Evolutionary conservation across 2,797 vertebrate species (phyloP).

Genomic region (Sebastes itinus): DNA sequence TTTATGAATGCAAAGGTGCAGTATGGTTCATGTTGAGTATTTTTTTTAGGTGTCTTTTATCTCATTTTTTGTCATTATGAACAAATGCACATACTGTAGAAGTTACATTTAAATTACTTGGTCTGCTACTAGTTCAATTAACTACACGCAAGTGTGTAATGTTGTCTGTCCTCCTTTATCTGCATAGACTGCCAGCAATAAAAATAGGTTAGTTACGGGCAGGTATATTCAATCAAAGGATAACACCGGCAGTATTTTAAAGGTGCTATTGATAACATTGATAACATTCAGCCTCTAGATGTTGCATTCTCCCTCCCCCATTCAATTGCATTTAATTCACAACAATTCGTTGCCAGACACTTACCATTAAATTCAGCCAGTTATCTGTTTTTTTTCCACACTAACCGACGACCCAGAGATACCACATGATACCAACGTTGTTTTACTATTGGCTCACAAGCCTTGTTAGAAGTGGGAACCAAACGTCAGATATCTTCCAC

Average conservation of each 20-base stretch:
- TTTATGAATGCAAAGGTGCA: not conserved
- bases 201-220: not conserved
- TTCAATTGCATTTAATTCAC: too few relatives aligned
- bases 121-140: not conserved
- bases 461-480: too few relatives aligned
- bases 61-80: not conserved
- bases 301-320: too few relatives aligned
- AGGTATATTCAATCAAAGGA: not conserved
- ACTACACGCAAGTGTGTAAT: not conserved
- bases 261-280: not conserved
- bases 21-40: not conserved
- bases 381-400: too few relatives aligned
- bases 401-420: too few relatives aligned
- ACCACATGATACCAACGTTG: too few relatives aligned
- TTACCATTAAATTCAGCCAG: too few relatives aligned
- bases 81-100: not conserved
- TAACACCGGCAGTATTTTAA: not conserved
- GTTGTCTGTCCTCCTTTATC: not conserved
- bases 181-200: not conserved
- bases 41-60: not conserved
- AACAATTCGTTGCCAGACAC: too few relatives aligned
- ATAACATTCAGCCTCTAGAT: too few relatives aligned
- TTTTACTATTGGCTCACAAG: too few relatives aligned
- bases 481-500: too few relatives aligned
- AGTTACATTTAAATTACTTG: not conserved